Conservation (phyloP, 2,113 vertebrate species). For the Pica pica region DNA sequence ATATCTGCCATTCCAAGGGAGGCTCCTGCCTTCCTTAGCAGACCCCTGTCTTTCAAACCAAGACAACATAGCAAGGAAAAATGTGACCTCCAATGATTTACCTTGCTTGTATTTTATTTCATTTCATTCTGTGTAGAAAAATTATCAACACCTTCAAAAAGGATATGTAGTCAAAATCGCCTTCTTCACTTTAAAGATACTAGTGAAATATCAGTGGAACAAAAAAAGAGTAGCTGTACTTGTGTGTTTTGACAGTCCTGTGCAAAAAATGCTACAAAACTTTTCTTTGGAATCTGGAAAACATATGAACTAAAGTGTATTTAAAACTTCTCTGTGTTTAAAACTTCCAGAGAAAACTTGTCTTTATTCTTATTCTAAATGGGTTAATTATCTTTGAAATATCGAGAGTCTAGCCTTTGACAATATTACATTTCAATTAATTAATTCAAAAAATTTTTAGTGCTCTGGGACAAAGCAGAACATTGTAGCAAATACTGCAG, state of each 20-base stretch:
- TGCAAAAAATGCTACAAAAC: neutral
- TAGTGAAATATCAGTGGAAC: neutral
- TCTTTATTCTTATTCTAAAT: neutral
- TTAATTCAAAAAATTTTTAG: neutral
- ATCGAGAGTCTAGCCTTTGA: neutral
- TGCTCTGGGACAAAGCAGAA: neutral
- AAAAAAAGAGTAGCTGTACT: neutral
- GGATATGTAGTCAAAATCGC: rapidly evolving
- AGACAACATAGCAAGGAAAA: neutral
- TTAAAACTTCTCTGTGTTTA: neutral
- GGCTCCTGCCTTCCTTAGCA: too few species aligned
- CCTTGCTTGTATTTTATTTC: neutral
- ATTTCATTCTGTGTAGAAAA: neutral
- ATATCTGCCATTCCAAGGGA: too few species aligned
- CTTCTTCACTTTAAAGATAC: neutral
- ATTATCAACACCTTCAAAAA: neutral
- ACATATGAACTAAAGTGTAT: neutral
- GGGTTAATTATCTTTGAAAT: neutral
- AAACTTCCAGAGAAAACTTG: neutral
- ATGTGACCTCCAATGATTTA: neutral
- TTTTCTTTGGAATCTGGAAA: neutral
- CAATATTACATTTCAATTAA: neutral
- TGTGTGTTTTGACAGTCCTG: neutral
- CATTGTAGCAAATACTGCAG: neutral
- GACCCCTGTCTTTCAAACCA: too few species aligned